phyloP scores from a whole-genome alignment of 2,888 invertebrate genomes.

The Melanostoma scalare region DNA sequence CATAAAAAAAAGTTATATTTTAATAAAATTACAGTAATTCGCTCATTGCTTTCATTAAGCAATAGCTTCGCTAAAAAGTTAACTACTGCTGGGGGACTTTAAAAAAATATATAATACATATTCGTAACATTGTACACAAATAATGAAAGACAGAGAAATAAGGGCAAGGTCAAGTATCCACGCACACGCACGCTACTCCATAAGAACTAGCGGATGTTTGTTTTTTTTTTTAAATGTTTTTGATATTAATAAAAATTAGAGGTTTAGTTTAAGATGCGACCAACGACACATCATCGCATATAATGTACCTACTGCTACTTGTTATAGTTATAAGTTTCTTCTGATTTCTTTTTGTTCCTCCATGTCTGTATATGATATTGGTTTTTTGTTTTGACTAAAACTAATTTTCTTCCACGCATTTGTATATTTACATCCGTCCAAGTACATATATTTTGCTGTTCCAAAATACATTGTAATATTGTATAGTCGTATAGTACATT shows the following conservation, averaged over 20 bases:
- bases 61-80: too few species aligned
- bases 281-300: conserved; percentile 78
- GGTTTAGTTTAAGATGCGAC: conserved; percentile 81
- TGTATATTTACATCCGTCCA: conserved; percentile 67
- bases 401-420: conserved; percentile 16
- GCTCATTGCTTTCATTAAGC: too few species aligned
- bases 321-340: conserved; percentile 19
- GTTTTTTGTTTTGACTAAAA: conserved; percentile 49
- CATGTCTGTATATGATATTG: conserved; percentile 47
- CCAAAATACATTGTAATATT: conserved; percentile 34
- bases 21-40: conserved; percentile 28
- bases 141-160: conserved; percentile 15
- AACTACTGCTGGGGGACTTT: too few species aligned
- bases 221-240: conserved; percentile 17
- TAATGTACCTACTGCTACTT: conserved; percentile 48
- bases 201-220: conserved; percentile 6
- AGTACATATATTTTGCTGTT: conserved; percentile 40
- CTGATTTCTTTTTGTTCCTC: conserved; percentile 19
- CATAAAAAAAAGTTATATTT: conserved; percentile 66
- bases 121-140: neutral
- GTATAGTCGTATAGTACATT: conserved; percentile 57
- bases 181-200: conserved; percentile 7
- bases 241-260: conserved; percentile 45
- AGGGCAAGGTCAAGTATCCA: neutral
- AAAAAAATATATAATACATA: conserved; percentile 13